Base-by-base conservation (phyloP, 1,140 invertebrate genomes). In the Saccostrea cuccullata region DNA sequence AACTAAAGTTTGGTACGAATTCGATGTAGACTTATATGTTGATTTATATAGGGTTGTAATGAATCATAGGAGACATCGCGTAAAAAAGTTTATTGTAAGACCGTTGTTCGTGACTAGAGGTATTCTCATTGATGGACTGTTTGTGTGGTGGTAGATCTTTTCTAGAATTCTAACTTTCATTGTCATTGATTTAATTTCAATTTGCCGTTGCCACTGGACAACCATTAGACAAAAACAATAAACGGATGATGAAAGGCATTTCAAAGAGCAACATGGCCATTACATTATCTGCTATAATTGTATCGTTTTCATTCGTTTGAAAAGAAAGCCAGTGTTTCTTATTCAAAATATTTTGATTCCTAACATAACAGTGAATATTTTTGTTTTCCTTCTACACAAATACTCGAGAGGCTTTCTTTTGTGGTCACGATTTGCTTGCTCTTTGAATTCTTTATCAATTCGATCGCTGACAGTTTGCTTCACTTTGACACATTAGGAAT, bases 371-470 rank as follows among this genome's bases (percentile, higher is more conserved):
- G 64, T 88, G 11, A 47, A 60, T 55, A n/a, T 64, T 5, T 55
- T 88, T 26, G 87, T 88, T 6, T 88, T 88, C 85, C 11, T 85
- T 40, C 83, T 85, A 26, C 87, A 82, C 11, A 30, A 55, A 30
- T 67, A 30, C 9, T 85, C 82, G 87, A 88, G 20, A 84, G 87
- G 47, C n/a, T 88, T 56, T 88, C 87, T 15, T 73, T 73, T 36
- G 20, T 60, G 12, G 83, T 88, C 17, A 88, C 87, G 1, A 84
- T 88, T 84, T 88, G 36, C 20, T 88, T 58, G 47, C 87, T 13
- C 47, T n/a, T 88, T 23, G 82, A 55, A 47, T 60, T 88, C 23
- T 88, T 85, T 40, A 17, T 88, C 40, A 85, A 67, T 17, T 13
- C 36, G 6, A 55, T 85, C 13, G 20, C 58, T 23, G 82, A 88